Conservation (phyloP, 1,140 invertebrate species). For the Belonocnema kinseyi region DNA sequence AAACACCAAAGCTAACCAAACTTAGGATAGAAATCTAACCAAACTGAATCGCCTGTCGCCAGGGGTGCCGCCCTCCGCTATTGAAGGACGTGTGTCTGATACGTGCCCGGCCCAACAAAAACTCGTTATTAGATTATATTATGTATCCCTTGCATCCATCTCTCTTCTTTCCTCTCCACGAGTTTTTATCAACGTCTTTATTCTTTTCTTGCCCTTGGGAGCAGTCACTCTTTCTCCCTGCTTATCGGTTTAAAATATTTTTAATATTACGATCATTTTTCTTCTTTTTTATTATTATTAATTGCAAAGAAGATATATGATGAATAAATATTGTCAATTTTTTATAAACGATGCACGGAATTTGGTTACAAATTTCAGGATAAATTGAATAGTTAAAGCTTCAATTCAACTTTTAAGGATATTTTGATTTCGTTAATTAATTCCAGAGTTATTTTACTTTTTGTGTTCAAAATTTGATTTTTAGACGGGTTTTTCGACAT, state of each 20-base stretch:
- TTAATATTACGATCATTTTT: background rate
- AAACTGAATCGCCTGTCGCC: conserved; percentile 47
- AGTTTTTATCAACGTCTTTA: conserved; percentile 12
- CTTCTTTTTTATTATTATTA: background rate
- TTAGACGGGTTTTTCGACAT: too few species aligned
- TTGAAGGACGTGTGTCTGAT: conserved; percentile 65
- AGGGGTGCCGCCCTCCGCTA: conserved; percentile 51
- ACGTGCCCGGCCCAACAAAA: conserved; percentile 66
- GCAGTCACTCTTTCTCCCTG: background rate
- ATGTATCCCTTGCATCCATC: conserved; percentile 56
- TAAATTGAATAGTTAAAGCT: too few species aligned
- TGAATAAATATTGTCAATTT: too few species aligned
- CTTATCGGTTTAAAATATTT: conserved; percentile 33
- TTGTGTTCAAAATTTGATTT: too few species aligned
- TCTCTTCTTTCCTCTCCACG: conserved; percentile 36
- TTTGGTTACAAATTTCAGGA: too few species aligned
- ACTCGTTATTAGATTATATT: conserved; percentile 72
- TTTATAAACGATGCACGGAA: too few species aligned
- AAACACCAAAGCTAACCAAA: conserved; percentile 53
- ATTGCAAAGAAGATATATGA: too few species aligned
- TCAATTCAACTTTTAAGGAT: too few species aligned
- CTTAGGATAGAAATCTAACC: conserved; percentile 60
- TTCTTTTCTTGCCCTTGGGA: conserved; percentile 39
- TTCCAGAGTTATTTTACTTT: too few species aligned
- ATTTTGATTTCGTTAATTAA: too few species aligned